Evolutionary conservation across 2,113 vertebrate genomes (phyloP).

Genomic region (Carassius gibelio): DNA sequence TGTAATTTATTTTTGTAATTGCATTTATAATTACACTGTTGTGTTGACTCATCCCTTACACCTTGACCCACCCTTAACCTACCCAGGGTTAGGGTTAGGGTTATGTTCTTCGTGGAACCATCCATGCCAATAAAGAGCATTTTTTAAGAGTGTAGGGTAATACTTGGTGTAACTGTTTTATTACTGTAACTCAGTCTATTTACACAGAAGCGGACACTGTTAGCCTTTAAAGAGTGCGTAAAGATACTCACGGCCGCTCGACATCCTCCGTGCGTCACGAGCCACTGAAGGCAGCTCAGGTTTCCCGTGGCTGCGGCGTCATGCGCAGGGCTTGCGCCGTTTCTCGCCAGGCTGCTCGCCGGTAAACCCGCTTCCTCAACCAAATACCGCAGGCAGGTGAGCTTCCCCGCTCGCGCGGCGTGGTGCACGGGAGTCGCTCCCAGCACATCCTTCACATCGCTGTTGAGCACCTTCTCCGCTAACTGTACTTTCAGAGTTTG

Average conservation of each 20-base stretch:
- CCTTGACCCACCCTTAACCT: no score
- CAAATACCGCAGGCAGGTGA: slow-evolving; percentile 85
- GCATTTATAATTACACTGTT: no score
- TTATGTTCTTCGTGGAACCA: no score
- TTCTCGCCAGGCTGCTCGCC: slow-evolving; percentile 80
- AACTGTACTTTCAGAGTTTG: slow-evolving; percentile 77
- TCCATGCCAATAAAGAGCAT: no score
- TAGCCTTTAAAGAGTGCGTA: not conserved
- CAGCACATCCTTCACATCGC: slow-evolving; percentile 79
- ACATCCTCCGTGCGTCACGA: slow-evolving; percentile 87
- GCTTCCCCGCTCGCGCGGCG: slow-evolving; percentile 86
- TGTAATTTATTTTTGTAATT: no score
- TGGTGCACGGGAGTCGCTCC: slow-evolving; percentile 88
- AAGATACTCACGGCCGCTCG: slow-evolving; percentile 80
- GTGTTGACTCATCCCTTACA: no score
- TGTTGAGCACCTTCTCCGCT: slow-evolving; percentile 70
- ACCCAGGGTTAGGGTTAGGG: no score
- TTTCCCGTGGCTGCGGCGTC: slow-evolving; percentile 95
- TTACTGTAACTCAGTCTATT: not conserved
- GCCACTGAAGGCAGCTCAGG: slow-evolving; percentile 91
- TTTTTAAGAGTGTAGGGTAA: no score
- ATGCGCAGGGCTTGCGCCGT: slow-evolving; percentile 90
- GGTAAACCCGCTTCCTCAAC: slow-evolving; percentile 84
- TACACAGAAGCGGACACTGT: no score
- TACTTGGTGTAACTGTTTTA: not conserved